These are phyloP conservation scores for Hycleus phaleratus DNA, from an alignment of 1,140 invertebrate species.

Conservation along the genomic window DNA sequence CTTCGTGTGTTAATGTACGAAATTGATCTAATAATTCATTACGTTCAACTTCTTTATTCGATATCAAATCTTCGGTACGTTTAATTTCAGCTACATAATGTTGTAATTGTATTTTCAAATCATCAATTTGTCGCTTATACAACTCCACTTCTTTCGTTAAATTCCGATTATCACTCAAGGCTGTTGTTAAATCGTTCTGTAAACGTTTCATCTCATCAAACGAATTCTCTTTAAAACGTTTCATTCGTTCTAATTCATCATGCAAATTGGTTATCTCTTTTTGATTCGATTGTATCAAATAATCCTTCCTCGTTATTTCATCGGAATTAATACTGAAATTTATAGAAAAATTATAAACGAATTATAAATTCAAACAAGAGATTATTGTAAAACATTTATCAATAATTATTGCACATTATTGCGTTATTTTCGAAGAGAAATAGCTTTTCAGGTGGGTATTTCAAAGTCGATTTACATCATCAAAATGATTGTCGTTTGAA, in stretches of 20 bases:
- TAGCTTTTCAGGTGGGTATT: too few species aligned
- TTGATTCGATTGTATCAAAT: too few species aligned
- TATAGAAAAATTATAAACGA: too few species aligned
- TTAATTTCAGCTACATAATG: constrained; percentile 65
- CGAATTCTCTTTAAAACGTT: constrained; percentile 23
- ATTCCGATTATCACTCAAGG: constrained; percentile 44
- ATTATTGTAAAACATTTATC: too few species aligned
- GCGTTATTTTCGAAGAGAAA: too few species aligned
- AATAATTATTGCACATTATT: too few species aligned
- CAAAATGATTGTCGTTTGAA: too few species aligned
- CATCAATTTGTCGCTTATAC: constrained; percentile 54
- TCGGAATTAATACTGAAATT: too few species aligned
- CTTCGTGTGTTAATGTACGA: constrained; percentile 59
- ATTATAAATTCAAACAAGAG: too few species aligned
- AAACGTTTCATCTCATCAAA: constrained; percentile 43
- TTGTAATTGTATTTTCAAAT: constrained; percentile 61
- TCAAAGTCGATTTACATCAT: too few species aligned
- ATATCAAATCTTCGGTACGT: constrained; percentile 58
- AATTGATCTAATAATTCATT: constrained; percentile 66
- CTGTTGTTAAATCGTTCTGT: constrained; percentile 53
- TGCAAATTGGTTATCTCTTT: constrained; percentile 21
- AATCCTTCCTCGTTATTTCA: too few species aligned
- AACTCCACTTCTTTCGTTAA: constrained; percentile 53
- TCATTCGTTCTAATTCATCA: constrained; percentile 20
- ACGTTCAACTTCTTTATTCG: constrained; percentile 61